Conservation (phyloP, 2,888 invertebrate genomes). For the Dryomyza anilis region DNA sequence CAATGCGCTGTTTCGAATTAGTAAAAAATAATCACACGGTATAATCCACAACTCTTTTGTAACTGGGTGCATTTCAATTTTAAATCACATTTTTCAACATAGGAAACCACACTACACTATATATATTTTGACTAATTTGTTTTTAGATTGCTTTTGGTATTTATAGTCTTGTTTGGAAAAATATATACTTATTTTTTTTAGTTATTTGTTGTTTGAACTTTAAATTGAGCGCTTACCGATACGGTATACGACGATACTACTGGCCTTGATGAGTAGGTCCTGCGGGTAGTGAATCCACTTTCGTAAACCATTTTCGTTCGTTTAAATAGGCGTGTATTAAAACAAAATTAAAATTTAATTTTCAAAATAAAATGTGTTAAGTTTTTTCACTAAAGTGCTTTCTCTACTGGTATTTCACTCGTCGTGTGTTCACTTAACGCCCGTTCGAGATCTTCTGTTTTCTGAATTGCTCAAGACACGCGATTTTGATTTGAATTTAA, state of each 20-base stretch:
- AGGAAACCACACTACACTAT: constrained; percentile 46
- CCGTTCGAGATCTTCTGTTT: constrained; percentile 61
- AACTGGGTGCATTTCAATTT: constrained; percentile 38
- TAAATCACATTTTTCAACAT: constrained; percentile 37
- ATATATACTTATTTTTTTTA: not conserved
- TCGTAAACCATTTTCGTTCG: constrained; percentile 82
- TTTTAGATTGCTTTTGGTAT: not conserved
- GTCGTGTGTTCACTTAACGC: constrained; percentile 58
- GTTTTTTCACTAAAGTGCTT: no score
- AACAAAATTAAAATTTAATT: constrained; percentile 33
- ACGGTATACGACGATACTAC: constrained; percentile 74
- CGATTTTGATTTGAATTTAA: constrained; percentile 52
- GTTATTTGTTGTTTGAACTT: constrained; percentile 4
- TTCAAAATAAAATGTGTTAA: constrained; percentile 31
- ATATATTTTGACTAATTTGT: constrained; percentile 19
- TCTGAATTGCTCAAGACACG: constrained; percentile 41
- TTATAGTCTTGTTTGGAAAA: not conserved
- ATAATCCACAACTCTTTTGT: no score
- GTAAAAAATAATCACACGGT: no score
- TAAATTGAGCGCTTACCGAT: constrained; percentile 71
- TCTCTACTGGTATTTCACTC: constrained; percentile 46
- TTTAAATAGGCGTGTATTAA: constrained; percentile 33
- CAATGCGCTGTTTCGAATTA: no score
- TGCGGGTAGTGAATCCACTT: constrained; percentile 88
- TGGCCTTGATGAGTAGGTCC: constrained; percentile 75